Evolutionary conservation across 2,888 invertebrate species (phyloP).

Genomic region (Acanthosoma haemorrhoidale): DNA sequence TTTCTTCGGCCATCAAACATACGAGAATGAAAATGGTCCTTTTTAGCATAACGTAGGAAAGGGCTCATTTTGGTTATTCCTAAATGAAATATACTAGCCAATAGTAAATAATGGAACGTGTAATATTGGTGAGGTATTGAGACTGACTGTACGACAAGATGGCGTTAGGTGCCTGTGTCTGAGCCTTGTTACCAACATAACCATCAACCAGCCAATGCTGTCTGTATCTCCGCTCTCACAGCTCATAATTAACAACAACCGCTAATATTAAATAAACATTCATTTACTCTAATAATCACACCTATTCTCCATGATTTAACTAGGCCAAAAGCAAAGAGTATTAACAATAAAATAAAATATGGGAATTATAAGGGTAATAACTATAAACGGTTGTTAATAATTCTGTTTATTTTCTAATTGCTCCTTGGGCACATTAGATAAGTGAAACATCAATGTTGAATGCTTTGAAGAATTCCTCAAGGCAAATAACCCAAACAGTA

Average conservation of each 20-base stretch:
- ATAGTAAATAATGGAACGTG: no score
- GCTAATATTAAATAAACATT: no score
- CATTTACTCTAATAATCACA: no score
- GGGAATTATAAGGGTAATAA: no score
- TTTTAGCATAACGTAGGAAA: background rate
- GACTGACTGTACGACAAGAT: no score
- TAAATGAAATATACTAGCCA: conserved; percentile 1
- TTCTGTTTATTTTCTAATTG: background rate
- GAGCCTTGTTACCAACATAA: background rate
- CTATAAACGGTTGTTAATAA: no score
- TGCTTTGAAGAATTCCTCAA: conserved; percentile 63
- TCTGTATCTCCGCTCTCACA: no score
- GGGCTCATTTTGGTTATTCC: background rate
- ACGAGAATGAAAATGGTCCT: conserved; percentile 4
- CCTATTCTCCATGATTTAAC: no score
- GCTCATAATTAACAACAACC: no score
- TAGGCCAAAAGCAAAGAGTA: no score
- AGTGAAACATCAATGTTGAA: conserved; percentile 56
- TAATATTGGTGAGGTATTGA: no score
- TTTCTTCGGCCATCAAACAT: conserved; percentile 42
- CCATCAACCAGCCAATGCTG: background rate
- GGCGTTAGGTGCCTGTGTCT: background rate
- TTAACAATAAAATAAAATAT: no score
- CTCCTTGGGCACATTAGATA: conserved; percentile 44
- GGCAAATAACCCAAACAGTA: conserved; percentile 60